phyloP scores from a whole-genome alignment of 2,797 vertebrate genomes.

The Myripristis murdjan region DNA sequence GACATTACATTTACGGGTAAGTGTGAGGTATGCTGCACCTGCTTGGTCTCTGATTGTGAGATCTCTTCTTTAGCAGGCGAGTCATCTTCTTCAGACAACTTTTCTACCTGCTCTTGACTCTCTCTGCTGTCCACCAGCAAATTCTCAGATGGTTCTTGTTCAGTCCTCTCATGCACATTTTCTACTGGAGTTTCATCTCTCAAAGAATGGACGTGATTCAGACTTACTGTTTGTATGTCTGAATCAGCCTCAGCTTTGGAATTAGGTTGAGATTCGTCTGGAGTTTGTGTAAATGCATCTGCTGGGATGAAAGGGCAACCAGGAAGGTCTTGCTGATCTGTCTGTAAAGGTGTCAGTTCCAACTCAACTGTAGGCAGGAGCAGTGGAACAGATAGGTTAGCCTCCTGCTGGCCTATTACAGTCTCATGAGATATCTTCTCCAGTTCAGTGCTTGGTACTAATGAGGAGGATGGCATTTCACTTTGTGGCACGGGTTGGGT shows the following conservation, averaged over 20 bases:
- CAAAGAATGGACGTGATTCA: conserved; percentile 31
- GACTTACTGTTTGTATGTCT: conserved; percentile 34
- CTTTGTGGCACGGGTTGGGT: conserved; percentile 55
- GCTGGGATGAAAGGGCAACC: conserved; percentile 41
- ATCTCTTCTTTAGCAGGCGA: conserved; percentile 32
- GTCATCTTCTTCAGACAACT: conserved; percentile 21
- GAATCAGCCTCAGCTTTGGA: conserved; percentile 36
- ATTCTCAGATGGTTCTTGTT: conserved; percentile 41
- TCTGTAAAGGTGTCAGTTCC: conserved; percentile 64
- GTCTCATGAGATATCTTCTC: conserved; percentile 45
- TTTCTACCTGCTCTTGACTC: conserved; percentile 26
- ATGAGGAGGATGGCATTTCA: conserved; percentile 52
- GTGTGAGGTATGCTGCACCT: conserved; percentile 50
- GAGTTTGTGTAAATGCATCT: conserved; percentile 49
- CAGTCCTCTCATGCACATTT: conserved; percentile 23
- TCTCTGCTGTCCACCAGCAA: conserved; percentile 9
- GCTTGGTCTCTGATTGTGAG: conserved; percentile 43
- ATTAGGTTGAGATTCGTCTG: conserved; percentile 37
- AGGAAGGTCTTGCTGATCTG: conserved; percentile 54
- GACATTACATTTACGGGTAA: conserved; percentile 73
- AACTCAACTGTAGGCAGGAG: conserved; percentile 60
- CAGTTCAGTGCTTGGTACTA: conserved; percentile 53
- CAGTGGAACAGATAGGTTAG: conserved; percentile 30
- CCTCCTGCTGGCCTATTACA: conserved; percentile 42
- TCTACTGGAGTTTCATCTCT: conserved; percentile 19